These are phyloP conservation scores for Drosophila stalkeri DNA, from an alignment of 2,888 invertebrate species.

Conservation along the genomic window DNA sequence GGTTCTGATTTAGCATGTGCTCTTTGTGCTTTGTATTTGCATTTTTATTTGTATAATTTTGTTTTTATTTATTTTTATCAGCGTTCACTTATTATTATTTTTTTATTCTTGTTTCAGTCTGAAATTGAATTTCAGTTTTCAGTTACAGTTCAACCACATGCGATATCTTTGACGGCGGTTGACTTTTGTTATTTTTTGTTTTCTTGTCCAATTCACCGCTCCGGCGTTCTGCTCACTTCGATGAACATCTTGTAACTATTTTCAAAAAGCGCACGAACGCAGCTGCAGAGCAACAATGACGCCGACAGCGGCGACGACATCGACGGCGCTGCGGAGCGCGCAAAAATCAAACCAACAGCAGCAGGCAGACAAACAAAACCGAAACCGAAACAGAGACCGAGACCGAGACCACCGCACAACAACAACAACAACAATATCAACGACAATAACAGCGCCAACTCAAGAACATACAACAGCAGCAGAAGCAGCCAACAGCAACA, in stretches of 20 bases:
- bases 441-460: slow-evolving; percentile 52
- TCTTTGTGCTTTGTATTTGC: slow-evolving; percentile 11
- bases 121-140: slow-evolving; percentile 42
- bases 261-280: slow-evolving; percentile 83
- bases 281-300: slow-evolving; percentile 77
- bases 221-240: slow-evolving; percentile 84
- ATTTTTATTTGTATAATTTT: slow-evolving; percentile 16
- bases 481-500: slow-evolving; percentile 33
- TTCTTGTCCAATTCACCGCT: slow-evolving; percentile 75
- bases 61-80: slow-evolving; percentile 21
- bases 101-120: slow-evolving; percentile 24
- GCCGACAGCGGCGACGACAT: slow-evolving; percentile 23
- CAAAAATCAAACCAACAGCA: slow-evolving; percentile 70
- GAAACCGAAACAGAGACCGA: slow-evolving; percentile 64
- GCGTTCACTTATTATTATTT: slow-evolving; percentile 12
- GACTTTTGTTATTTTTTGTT: slow-evolving; percentile 30
- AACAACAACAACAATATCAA: slow-evolving; percentile 44
- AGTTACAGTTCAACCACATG: slow-evolving; percentile 43
- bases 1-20: slow-evolving; percentile 26
- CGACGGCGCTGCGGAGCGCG: slow-evolving; percentile 62
- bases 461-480: slow-evolving; percentile 64
- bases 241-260: slow-evolving; percentile 85
- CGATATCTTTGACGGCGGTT: slow-evolving; percentile 53
- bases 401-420: slow-evolving; percentile 59
- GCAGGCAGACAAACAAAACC: slow-evolving; percentile 67